A percentile compares a stretch with the other conserved stretches of the same genome.
These are phyloP conservation scores for Aegithalos caudatus DNA, from an alignment of 2,113 vertebrate species.

Conservation along the genomic window DNA sequence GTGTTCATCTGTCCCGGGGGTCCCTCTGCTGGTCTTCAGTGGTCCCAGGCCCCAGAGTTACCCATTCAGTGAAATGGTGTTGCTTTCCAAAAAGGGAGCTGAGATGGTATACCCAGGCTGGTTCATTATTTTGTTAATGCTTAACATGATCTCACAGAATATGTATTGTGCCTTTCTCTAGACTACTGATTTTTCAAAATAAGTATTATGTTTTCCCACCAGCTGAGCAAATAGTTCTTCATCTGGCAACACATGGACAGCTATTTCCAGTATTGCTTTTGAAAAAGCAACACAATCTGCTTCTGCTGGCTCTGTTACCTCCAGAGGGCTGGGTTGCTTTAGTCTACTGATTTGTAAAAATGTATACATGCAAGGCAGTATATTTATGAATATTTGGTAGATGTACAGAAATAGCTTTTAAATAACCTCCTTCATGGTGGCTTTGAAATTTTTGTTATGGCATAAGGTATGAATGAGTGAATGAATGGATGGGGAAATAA, in stretches of 20 bases:
- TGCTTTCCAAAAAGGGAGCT: neutral
- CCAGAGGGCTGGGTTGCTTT: neutral
- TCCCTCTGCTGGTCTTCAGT: neutral
- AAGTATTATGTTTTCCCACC: neutral
- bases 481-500: neutral
- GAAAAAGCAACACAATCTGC: neutral
- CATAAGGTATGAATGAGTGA: neutral
- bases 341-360: neutral
- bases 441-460: neutral
- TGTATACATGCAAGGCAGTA: neutral
- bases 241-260: neutral
- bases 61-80: accelerated
- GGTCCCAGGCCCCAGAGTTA: neutral
- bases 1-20: neutral
- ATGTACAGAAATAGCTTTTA: neutral
- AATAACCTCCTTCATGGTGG: neutral
- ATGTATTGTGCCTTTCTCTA: accelerated
- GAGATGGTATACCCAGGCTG: neutral
- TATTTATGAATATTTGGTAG: neutral
- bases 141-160: neutral
- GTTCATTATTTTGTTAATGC: neutral
- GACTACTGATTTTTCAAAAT: neutral
- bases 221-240: neutral
- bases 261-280: neutral
- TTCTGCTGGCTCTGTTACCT: neutral